phyloP scores from a whole-genome alignment of 2,888 invertebrate genomes.

The Cinara cedri region DNA sequence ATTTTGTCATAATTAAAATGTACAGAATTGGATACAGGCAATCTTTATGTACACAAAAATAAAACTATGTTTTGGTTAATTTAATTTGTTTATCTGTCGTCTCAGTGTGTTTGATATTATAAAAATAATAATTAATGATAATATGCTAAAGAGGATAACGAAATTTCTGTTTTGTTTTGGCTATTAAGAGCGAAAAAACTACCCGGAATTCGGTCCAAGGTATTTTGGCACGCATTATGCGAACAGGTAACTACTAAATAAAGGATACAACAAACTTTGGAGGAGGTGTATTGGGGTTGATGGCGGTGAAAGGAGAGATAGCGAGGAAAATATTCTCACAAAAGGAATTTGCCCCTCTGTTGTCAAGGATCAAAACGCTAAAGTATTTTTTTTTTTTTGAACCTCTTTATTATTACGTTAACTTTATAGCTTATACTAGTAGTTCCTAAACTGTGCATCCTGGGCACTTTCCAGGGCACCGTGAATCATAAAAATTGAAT shows the following conservation, averaged over 20 bases:
- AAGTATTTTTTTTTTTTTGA: background rate
- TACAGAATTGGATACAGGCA: no score
- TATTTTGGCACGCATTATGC: background rate
- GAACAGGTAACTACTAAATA: background rate
- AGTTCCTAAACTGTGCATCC: no score
- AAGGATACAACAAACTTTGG: background rate
- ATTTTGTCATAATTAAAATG: no score
- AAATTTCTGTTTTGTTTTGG: slow-evolving; percentile 1
- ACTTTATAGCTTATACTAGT: slow-evolving; percentile 19
- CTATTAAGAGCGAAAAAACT: background rate
- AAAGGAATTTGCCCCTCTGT: slow-evolving; percentile 17
- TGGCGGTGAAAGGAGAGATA: background rate
- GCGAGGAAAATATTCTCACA: slow-evolving; percentile 1
- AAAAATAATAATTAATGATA: background rate
- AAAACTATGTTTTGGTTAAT: no score
- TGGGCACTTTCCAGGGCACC: no score
- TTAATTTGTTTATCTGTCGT: no score
- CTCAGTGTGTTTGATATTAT: background rate
- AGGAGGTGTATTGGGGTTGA: background rate
- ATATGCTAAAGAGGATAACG: background rate
- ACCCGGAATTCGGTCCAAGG: background rate
- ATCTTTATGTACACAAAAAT: no score
- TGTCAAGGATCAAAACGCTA: slow-evolving; percentile 43
- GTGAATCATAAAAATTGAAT: no score
- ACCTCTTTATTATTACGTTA: slow-evolving; percentile 47